Base-by-base conservation (phyloP, 2,797 vertebrate genomes). In the Kryptolebias ocellatus region DNA sequence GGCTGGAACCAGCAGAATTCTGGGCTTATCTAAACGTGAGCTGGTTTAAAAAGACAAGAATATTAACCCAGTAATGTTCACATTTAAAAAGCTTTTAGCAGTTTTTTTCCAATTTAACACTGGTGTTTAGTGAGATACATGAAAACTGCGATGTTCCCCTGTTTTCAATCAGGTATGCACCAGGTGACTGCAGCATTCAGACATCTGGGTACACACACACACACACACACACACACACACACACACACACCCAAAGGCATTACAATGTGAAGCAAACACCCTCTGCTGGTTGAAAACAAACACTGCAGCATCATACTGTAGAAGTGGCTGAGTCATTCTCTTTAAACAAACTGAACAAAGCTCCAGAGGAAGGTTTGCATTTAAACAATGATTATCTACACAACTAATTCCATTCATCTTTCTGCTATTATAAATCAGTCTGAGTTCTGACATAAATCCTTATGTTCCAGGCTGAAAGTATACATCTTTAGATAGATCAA, bases 271-370 rank as follows among this genome's bases (percentile, higher is more conserved):
- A 29, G 37, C 20, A 62, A 20, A 27, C 60, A 34, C 82, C 71
- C 83, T 85, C 92, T 92, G 76, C 73, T 91, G 91, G 89, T 42
- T 45, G 53, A 8, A 67, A 54, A 49, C 8, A 14, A 15, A 39
- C 45, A 83, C 45, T 80, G 70, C 88, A 50, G 2, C 18, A 4
- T 12, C 10, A 50, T 1, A 85, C 10, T 2, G 6, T 46, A 5
- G 64, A 88, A 86, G 80, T 49, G 90, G 88, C 92, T 91, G 90
- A 93, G 89, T 92, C 92, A 93, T 87, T 85, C 70, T 53, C 52
- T 80, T 67, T 62, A 44, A 70, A 60, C 39, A 55, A 64, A 57
- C 42, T 67, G 11, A 44, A 49, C 17, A 61, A 74, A 42, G 16
- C 45, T 73, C 47, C 37, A 53, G 34, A 46, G 18, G 37, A 67